phyloP scores from a whole-genome alignment of 2,797 vertebrate genomes.

The Graptemys geographica region DNA sequence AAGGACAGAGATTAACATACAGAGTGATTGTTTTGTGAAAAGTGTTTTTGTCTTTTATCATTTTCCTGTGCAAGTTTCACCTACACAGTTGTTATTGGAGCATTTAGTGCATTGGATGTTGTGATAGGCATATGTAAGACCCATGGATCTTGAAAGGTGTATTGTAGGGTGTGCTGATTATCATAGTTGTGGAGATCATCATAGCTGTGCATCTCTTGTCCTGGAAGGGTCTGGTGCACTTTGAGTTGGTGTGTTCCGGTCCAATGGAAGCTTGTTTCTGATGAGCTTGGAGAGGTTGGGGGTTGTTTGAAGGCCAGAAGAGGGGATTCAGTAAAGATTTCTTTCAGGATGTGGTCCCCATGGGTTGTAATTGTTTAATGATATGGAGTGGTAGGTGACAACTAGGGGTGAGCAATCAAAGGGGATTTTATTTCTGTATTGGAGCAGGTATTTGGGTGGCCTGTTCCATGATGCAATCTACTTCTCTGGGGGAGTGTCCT shows the following conservation, averaged over 20 bases:
- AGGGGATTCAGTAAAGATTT: neutral
- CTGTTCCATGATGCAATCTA: neutral
- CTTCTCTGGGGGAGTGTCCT: too few relatives aligned
- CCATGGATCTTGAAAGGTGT: neutral
- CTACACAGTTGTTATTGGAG: neutral
- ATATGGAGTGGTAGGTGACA: neutral
- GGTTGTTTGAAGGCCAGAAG: neutral
- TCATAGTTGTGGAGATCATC: neutral
- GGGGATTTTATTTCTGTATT: too few relatives aligned
- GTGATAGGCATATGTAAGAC: neutral
- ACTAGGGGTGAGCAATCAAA: too few relatives aligned
- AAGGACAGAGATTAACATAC: neutral
- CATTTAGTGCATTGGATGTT: neutral
- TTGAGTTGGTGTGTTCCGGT: neutral
- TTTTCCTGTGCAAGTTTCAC: neutral
- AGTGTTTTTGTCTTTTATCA: neutral
- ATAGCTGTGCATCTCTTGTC: neutral
- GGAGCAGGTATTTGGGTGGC: neutral
- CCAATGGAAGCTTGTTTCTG: neutral
- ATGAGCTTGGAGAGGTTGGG: neutral
- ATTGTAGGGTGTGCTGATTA: neutral
- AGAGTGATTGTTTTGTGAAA: neutral
- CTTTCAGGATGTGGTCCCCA: neutral
- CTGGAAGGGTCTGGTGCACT: too few relatives aligned
- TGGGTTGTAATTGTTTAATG: neutral